A percentile compares a stretch with the other conserved stretches of the same genome.
Conservation (phyloP, 2,797 vertebrate species). For the Poecilia picta region DNA sequence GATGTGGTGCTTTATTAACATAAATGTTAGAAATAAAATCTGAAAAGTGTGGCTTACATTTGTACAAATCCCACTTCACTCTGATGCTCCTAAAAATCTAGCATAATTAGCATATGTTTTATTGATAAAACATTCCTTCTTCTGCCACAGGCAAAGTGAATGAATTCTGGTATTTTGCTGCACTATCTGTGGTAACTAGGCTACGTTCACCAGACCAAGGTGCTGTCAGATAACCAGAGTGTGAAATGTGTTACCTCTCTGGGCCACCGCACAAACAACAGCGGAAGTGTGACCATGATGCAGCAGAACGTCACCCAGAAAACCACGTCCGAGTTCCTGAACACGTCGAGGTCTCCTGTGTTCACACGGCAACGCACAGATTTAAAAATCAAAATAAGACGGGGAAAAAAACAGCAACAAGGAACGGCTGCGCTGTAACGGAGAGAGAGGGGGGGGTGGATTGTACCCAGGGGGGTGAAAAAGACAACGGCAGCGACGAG, state of each 20-base stretch:
- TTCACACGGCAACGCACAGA: not conserved
- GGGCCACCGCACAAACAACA: constrained; percentile 88
- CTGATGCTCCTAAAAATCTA: not conserved
- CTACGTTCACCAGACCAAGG: no score
- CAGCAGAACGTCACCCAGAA: constrained; percentile 92
- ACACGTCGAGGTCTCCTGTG: constrained; percentile 85
- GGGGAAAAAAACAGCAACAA: not conserved
- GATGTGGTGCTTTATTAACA: not conserved
- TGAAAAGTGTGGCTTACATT: not conserved
- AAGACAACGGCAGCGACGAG: constrained; percentile 81
- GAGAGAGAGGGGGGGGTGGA: no score
- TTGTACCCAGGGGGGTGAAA: constrained; percentile 91
- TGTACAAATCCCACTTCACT: not conserved
- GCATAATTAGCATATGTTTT: not conserved
- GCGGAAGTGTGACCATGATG: constrained; percentile 81
- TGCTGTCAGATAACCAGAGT: not conserved
- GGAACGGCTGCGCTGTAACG: not conserved
- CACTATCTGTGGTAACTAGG: not conserved
- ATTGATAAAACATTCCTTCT: not conserved
- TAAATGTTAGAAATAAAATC: not conserved
- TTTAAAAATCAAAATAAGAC: not conserved
- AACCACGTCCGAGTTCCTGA: constrained; percentile 81
- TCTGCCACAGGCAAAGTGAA: not conserved
- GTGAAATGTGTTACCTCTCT: constrained; percentile 83
- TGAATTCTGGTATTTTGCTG: not conserved